Base-by-base conservation (phyloP, 1,140 invertebrate species). In the Idris sp. region DNA sequence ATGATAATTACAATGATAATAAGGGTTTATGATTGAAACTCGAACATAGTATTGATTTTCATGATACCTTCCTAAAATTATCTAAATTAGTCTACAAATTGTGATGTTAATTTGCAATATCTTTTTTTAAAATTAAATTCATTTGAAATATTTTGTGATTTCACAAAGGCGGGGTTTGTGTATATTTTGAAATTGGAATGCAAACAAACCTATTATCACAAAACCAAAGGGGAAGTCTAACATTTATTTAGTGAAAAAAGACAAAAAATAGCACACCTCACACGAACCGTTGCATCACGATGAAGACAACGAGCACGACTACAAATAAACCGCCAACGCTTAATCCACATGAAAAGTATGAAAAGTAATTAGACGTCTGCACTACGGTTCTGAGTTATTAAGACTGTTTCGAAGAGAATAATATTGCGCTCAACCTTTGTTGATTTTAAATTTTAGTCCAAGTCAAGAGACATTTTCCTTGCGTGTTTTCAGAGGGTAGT, bases 201-300 rank as follows among this genome's bases (percentile, higher is more conserved):
- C 83, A 86, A 85, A 85, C 84, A 82, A 85, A 84, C 79, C 81
- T 74, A 86, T 86, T 86, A 86, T 79, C 79, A 76, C 77, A 69
- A 82, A 84, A 81, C 82, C 79, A 84, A 82, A 83, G 76, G 79
- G 81, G 78, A 82, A 81, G 81, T 83, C 79, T 82, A 80, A 69
- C 78, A 78, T 84, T 81, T 82, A 76, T 83, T 82, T 84, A 79
- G 82, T 84, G 80, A 61, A 65, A 61, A 54, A 78, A 73, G 49
- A 8, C 4, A 2, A 2, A 30, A 2, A 30, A 30, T 2, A 65
- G 72, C 77, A 78, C 28, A 81, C 73, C 75, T 77, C 67, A 46
- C 71, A 71, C 67, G 53, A 67, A 73, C 49, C 49, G 35, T 28
- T 18, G 33, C 26, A 46, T 58, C 53, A 58, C 35, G 49, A 53